Percentiles rank a stretch among this genome's conserved stretches.
Conservation (phyloP, 2,113 vertebrate genomes). For the Clarias batrachus region DNA sequence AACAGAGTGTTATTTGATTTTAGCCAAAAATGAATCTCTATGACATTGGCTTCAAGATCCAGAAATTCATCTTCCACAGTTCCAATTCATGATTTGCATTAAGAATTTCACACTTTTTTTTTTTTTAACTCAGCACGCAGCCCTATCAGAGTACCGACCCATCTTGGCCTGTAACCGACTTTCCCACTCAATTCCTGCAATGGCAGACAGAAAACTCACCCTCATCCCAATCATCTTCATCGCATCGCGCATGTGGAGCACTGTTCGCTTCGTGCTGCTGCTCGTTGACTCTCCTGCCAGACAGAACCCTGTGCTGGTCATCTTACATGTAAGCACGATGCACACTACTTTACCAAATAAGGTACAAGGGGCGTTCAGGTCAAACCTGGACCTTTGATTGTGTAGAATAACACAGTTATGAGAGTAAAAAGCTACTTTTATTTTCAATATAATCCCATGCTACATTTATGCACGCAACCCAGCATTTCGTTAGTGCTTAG, state of each 20-base stretch:
- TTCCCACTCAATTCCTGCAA: slow-evolving; percentile 67
- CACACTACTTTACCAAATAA: background rate
- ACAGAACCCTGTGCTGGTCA: slow-evolving; percentile 78
- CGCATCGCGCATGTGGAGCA: slow-evolving; percentile 90
- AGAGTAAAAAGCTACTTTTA: no score
- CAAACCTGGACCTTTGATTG: no score
- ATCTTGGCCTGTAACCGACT: slow-evolving; percentile 72
- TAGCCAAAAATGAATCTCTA: background rate
- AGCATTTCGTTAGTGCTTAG: no score
- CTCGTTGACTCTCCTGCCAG: slow-evolving; percentile 77
- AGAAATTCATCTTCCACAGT: background rate
- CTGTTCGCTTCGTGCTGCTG: slow-evolving; percentile 86
- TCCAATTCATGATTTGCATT: background rate
- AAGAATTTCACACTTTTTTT: background rate
- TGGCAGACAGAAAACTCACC: slow-evolving; percentile 85
- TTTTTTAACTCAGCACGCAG: slow-evolving; percentile 75
- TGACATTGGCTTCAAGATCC: background rate
- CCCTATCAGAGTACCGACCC: slow-evolving; percentile 90
- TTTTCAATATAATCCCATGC: no score
- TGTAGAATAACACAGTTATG: no score
- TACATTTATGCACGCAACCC: no score
- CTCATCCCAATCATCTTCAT: slow-evolving; percentile 95
- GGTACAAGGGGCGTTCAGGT: no score
- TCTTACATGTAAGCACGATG: slow-evolving; percentile 80
- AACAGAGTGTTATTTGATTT: background rate